Conservation (phyloP, 2,797 vertebrate species). For the Centropyge bicolor region DNA sequence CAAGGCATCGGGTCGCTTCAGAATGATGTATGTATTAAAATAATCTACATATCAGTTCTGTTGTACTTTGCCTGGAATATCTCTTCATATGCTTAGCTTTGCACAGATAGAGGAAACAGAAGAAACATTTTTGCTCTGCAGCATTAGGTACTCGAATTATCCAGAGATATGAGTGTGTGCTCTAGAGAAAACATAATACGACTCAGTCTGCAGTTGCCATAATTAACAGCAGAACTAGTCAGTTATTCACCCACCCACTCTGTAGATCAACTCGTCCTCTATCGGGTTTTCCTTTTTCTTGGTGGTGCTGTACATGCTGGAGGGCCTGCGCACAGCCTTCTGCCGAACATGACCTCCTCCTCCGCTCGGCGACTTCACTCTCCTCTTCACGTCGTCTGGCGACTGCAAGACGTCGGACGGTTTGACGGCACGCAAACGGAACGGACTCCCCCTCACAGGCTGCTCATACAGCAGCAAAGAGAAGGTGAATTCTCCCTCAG, state of each 20-base stretch:
- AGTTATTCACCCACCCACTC: conserved; percentile 88
- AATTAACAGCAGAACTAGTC: neutral
- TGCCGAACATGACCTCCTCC: conserved; percentile 94
- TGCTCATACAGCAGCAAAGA: conserved; percentile 91
- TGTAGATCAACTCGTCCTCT: conserved; percentile 96
- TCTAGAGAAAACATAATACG: neutral
- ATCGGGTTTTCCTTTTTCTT: conserved; percentile 98
- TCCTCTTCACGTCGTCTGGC: conserved; percentile 93
- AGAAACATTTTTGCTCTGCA: neutral
- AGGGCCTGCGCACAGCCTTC: conserved; percentile 94
- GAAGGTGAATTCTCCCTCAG: conserved; percentile 91
- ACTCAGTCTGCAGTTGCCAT: neutral
- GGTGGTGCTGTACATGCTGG: conserved; percentile 97
- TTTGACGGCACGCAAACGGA: conserved; percentile 89
- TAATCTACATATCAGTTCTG: neutral
- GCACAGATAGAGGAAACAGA: neutral
- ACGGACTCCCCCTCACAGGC: conserved; percentile 92
- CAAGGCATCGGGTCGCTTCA: neutral
- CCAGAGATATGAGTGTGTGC: neutral
- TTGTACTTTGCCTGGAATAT: neutral
- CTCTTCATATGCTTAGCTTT: neutral
- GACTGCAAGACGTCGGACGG: conserved; percentile 91
- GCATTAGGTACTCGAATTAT: conserved; percentile 3
- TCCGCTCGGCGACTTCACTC: conserved; percentile 94
- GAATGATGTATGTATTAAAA: neutral